Percentiles rank a stretch among this genome's conserved stretches.
Evolutionary conservation across 2,888 invertebrate genomes (phyloP).

Genomic region (Trisateles emortualis): DNA sequence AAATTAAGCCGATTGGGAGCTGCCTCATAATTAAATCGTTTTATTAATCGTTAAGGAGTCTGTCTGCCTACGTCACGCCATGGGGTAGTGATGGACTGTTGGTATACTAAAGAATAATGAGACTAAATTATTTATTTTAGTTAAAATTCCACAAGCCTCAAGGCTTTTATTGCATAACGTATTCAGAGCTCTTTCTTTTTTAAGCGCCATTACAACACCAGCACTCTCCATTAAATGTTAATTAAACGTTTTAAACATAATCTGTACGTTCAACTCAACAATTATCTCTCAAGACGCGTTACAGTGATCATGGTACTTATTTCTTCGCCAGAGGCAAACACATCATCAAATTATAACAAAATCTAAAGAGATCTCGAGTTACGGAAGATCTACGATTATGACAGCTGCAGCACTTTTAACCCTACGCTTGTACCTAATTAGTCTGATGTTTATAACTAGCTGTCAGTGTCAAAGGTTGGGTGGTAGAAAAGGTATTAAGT

Average conservation of each 20-base stretch:
- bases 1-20: too few species aligned
- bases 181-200: neutral
- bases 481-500: too few species aligned
- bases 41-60: too few species aligned
- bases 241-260: conserved; percentile 23
- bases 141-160: neutral
- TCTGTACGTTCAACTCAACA: conserved; percentile 32
- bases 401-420: too few species aligned
- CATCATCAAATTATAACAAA: conserved; percentile 22
- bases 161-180: neutral
- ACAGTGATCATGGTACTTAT: conserved; percentile 23
- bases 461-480: too few species aligned
- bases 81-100: neutral
- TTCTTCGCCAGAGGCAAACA: conserved; percentile 27
- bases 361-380: neutral
- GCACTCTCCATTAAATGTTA: conserved; percentile 11
- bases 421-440: too few species aligned
- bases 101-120: too few species aligned
- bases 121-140: too few species aligned
- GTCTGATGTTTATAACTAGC: too few species aligned
- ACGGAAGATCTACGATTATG: too few species aligned
- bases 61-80: too few species aligned
- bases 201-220: neutral
- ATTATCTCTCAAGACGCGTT: conserved; percentile 21
- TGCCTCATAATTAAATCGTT: too few species aligned